These are phyloP conservation scores for Gymnocephalus cernua DNA, from an alignment of 2,113 vertebrate species.

Conservation along the genomic window DNA sequence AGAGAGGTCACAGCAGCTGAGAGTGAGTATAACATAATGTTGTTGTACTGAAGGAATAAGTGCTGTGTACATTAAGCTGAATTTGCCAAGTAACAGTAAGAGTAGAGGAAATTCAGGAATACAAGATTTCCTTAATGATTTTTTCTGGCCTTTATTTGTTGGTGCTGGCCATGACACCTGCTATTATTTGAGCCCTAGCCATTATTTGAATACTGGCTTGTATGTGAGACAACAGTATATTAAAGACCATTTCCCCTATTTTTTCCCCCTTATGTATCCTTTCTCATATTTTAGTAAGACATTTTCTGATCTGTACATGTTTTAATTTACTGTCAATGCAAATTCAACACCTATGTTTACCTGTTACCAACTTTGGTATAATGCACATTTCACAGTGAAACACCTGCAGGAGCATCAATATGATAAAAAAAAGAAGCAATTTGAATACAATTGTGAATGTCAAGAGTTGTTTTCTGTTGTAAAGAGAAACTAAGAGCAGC, in stretches of 20 bases:
- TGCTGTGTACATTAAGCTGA: no score
- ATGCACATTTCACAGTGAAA: neutral
- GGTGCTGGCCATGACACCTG: neutral
- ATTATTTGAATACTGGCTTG: neutral
- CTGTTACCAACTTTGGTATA: no score
- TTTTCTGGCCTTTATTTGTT: neutral
- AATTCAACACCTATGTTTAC: neutral
- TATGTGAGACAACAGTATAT: neutral
- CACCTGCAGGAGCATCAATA: neutral
- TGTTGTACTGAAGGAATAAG: no score
- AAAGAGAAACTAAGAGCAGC: no score
- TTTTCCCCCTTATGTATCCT: neutral
- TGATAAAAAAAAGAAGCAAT: neutral
- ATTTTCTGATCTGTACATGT: neutral
- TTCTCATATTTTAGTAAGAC: neutral
- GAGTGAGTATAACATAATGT: no score
- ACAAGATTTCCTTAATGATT: neutral
- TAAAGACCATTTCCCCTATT: neutral
- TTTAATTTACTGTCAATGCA: neutral
- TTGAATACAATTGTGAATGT: no score
- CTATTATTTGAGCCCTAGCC: neutral
- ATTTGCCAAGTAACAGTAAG: neutral
- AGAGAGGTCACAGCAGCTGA: no score
- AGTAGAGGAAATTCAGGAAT: neutral
- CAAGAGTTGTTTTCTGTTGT: no score